Conservation (phyloP, 53 echinoderm and acorn worm genomes). For the Actinopyga echinites region DNA sequence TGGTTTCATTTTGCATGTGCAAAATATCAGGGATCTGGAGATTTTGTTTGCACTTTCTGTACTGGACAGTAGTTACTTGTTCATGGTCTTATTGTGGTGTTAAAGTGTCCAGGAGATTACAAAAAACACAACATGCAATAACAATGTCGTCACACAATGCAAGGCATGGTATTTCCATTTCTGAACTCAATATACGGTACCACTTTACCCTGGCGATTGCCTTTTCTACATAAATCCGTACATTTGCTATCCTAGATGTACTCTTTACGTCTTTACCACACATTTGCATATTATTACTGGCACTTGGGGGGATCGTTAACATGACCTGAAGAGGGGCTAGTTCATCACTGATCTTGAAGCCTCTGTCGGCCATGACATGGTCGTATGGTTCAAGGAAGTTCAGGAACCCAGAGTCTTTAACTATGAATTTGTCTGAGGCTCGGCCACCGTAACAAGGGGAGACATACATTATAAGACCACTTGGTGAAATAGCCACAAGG, state of each 20-base stretch:
- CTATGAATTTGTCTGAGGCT: neutral
- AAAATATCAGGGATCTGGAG: neutral
- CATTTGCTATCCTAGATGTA: neutral
- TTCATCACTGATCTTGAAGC: neutral
- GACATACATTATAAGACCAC: neutral
- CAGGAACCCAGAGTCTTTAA: neutral
- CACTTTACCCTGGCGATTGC: neutral
- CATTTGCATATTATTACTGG: neutral
- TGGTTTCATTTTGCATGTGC: conserved; percentile 17
- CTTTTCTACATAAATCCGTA: neutral
- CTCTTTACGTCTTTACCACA: neutral
- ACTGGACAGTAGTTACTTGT: neutral
- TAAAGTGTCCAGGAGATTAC: neutral
- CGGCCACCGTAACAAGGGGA: neutral
- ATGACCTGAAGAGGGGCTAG: neutral
- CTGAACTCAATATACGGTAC: neutral
- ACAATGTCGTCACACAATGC: too few species aligned
- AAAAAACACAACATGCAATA: neutral
- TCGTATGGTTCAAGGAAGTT: neutral
- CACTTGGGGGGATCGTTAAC: neutral
- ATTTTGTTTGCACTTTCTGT: neutral
- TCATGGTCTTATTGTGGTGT: neutral
- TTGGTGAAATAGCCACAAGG: neutral
- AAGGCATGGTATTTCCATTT: too few species aligned
- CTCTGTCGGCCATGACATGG: neutral